Percentiles rank a stretch among this genome's conserved stretches.
phyloP scores from a whole-genome alignment of 2,113 vertebrate species.

The Caloenas nicobarica region DNA sequence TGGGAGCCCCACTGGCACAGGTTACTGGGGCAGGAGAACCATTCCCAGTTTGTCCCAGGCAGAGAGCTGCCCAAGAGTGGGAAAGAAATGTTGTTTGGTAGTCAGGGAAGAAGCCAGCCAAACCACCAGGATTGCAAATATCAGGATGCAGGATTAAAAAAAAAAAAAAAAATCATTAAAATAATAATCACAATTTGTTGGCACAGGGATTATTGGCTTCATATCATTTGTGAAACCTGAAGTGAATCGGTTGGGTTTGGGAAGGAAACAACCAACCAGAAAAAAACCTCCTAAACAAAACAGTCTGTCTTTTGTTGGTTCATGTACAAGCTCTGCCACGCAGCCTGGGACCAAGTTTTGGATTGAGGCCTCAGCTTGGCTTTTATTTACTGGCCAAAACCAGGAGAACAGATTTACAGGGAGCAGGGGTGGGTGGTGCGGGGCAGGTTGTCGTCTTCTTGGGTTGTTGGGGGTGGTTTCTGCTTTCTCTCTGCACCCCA shows the following conservation, averaged over 20 bases:
- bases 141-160: constrained; percentile 23
- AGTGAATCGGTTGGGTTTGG: background rate
- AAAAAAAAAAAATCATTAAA: too few relatives aligned
- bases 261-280: background rate
- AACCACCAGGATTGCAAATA: background rate
- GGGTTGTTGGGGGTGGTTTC: background rate
- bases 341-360: background rate
- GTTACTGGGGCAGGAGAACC: background rate
- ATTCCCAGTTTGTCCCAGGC: background rate
- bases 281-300: constrained; percentile 27
- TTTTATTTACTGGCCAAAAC: constrained; percentile 15
- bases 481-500: background rate
- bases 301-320: constrained; percentile 12
- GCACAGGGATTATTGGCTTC: background rate
- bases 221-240: background rate
- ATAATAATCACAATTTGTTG: background rate
- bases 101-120: constrained; percentile 1
- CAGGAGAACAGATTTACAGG: background rate
- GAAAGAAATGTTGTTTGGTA: background rate
- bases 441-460: background rate
- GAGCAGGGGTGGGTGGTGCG: accelerated
- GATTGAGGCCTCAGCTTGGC: background rate
- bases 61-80: background rate
- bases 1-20: background rate
- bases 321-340: constrained; percentile 29